Conservation (phyloP, 1,140 invertebrate genomes). For the Rhyacophila brunnea region DNA sequence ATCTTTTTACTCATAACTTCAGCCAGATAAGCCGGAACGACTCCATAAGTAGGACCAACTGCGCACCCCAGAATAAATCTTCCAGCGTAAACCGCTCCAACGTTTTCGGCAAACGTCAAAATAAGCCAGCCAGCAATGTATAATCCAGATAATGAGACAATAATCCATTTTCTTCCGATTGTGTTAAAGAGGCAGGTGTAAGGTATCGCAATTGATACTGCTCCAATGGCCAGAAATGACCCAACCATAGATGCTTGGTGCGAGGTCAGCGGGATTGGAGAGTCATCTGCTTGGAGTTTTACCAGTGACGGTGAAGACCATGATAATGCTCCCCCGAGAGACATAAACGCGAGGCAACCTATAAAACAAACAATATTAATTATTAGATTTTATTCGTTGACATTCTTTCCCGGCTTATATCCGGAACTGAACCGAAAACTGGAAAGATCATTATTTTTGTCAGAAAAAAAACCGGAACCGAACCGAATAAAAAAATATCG, state of each 20-base stretch:
- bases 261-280: slow-evolving; percentile 20
- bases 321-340: slow-evolving; percentile 25
- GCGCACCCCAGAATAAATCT: slow-evolving; percentile 32
- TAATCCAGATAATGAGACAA: slow-evolving; percentile 12
- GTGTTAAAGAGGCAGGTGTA: slow-evolving; percentile 27
- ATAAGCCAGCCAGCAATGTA: slow-evolving; percentile 27
- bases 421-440: no score
- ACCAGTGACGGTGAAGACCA: slow-evolving; percentile 34
- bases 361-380: not conserved
- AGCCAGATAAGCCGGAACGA: slow-evolving; percentile 52
- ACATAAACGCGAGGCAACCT: slow-evolving; percentile 29
- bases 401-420: no score
- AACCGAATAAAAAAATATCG: no score
- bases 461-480: no score
- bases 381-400: no score
- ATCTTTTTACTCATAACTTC: slow-evolving; percentile 61
- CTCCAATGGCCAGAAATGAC: slow-evolving; percentile 30
- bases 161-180: slow-evolving; percentile 29
- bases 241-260: slow-evolving; percentile 31
- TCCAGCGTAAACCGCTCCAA: slow-evolving; percentile 20
- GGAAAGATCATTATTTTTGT: no score
- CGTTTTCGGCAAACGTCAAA: slow-evolving; percentile 20
- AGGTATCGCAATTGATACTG: slow-evolving; percentile 15
- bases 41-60: slow-evolving; percentile 31
- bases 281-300: slow-evolving; percentile 21